phyloP scores from a whole-genome alignment of 1,140 invertebrate genomes.

The Ceratosolen solmsi region DNA sequence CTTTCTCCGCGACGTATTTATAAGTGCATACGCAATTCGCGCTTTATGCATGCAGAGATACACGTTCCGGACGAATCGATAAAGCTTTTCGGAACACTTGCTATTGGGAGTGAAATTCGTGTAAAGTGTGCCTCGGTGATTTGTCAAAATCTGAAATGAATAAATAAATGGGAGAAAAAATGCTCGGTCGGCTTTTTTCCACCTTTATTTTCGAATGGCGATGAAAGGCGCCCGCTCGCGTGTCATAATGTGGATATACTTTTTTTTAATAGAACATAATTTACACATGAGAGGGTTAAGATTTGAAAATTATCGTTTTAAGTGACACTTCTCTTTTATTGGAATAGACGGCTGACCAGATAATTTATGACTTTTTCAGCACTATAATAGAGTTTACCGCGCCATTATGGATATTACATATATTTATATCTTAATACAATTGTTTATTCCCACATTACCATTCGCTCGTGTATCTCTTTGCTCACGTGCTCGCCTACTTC shows the following conservation, averaged over 20 bases:
- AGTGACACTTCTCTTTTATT: not conserved
- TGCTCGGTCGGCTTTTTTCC: no score
- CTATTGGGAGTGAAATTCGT: no score
- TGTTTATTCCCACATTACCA: not conserved
- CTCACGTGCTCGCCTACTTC: no score
- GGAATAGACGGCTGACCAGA: not conserved
- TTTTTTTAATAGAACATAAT: not conserved
- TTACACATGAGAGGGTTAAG: not conserved
- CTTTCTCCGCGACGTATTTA: not conserved
- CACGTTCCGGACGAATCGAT: no score
- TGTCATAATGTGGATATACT: not conserved
- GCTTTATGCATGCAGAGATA: not conserved
- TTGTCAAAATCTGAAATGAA: no score
- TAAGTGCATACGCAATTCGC: not conserved
- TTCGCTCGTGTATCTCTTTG: no score
- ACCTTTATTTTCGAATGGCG: no score
- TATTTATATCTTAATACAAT: not conserved
- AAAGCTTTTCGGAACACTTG: no score
- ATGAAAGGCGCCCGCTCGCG: not conserved
- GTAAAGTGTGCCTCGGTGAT: no score
- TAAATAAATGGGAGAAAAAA: no score
- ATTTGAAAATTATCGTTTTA: not conserved
- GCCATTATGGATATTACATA: not conserved
- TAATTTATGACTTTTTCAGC: not conserved
- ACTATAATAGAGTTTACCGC: not conserved